A percentile compares a stretch with the other conserved stretches of the same genome.
phyloP scores from a whole-genome alignment of 1,140 invertebrate species.

The Probaryconus sp. region DNA sequence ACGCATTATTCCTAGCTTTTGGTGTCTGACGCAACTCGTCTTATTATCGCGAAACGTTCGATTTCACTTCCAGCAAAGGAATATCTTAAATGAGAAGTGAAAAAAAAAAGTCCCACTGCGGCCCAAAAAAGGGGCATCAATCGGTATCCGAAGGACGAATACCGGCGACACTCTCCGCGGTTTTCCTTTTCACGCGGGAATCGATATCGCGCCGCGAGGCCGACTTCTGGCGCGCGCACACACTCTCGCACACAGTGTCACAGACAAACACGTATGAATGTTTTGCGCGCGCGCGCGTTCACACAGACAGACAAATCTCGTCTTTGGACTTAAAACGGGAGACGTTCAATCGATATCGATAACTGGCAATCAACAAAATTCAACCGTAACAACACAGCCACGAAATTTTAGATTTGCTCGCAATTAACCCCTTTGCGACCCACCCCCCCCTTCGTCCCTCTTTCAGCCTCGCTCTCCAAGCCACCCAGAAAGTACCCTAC shows the following conservation, averaged over 20 bases:
- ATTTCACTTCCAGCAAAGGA: conserved; percentile 37
- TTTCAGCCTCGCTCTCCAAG: too few relatives aligned
- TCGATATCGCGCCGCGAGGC: conserved; percentile 49
- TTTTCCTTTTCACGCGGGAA: conserved; percentile 61
- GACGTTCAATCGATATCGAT: conserved; percentile 41
- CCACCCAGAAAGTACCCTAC: too few relatives aligned
- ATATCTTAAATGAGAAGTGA: too few relatives aligned
- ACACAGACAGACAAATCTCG: conserved; percentile 20
- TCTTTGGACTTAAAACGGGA: conserved; percentile 13
- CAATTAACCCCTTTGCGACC: conserved; percentile 23
- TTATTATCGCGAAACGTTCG: conserved; percentile 1
- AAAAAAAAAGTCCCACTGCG: conserved; percentile 8
- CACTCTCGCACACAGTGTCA: conserved; percentile 3
- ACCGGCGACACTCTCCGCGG: conserved; percentile 51
- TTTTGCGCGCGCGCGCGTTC: conserved; percentile 28
- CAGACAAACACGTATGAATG: neutral
- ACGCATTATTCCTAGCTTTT: too few relatives aligned
- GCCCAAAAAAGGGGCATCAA: conserved; percentile 51
- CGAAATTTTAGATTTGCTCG: conserved; percentile 8
- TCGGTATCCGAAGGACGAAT: conserved; percentile 50
- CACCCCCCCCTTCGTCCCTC: too few relatives aligned
- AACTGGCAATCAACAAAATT: conserved; percentile 18
- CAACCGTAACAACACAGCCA: neutral
- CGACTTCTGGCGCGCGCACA: conserved; percentile 44
- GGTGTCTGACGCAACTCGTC: neutral